Conservation (phyloP, 2,888 invertebrate species). For the Caenorhabditis becei region DNA sequence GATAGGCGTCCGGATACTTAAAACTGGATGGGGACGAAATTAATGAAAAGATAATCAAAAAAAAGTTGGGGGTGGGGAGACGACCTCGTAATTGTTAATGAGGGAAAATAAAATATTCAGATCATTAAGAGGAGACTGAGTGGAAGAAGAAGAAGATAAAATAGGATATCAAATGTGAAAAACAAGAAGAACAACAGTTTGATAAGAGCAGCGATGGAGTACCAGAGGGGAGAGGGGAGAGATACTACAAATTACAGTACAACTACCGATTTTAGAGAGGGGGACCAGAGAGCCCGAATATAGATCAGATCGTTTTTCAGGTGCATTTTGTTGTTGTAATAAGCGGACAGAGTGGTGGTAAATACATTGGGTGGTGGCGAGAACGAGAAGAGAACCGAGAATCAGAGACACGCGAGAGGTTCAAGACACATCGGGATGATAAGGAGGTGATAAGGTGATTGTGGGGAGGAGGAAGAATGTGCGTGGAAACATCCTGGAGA, state of each 20-base stretch:
- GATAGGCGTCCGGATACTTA: conserved; percentile 1
- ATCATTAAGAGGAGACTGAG: conserved; percentile 65
- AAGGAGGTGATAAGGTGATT: conserved; percentile 4
- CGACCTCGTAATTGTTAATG: conserved; percentile 66
- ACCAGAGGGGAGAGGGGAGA: not conserved
- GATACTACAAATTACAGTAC: conserved; percentile 31
- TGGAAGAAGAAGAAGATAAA: conserved; percentile 41
- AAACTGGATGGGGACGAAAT: conserved; percentile 3
- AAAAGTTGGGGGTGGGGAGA: too few relatives aligned
- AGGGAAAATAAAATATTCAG: conserved; percentile 51
- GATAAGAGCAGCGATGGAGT: not conserved
- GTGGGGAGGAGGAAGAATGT: conserved; percentile 12
- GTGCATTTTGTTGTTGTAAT: conserved; percentile 4
- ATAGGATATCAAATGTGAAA: conserved; percentile 59
- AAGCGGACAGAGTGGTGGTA: conserved; percentile 57
- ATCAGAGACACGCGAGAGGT: conserved; percentile 2
- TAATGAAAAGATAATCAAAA: conserved; percentile 14
- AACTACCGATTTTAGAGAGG: conserved; percentile 6
- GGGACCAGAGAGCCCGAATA: not conserved
- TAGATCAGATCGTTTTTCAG: conserved; percentile 6
- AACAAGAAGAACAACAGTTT: conserved; percentile 22
- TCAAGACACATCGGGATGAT: not conserved
- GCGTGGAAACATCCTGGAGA: not conserved
- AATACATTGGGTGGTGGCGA: conserved; percentile 32
- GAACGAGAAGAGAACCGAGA: conserved; percentile 9